Base-by-base conservation (phyloP, 2,888 invertebrate genomes). In the Lithophane ornitopus region DNA sequence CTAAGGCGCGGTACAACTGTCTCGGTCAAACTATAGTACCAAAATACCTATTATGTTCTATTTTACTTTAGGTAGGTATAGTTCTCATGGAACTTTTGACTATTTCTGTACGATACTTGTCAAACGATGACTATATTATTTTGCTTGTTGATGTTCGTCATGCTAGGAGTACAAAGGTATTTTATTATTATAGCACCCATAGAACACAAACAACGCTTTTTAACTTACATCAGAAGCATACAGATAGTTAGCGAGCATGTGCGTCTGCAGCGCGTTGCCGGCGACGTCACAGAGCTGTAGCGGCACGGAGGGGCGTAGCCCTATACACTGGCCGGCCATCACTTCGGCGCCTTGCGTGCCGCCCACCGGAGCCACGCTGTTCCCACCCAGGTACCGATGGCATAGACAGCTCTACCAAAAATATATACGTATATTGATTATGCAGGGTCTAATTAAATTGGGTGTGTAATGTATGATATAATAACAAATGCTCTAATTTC, bases 231-330 rank as follows among this genome's bases (percentile, higher is more conserved):
- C 97, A 68, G 98, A 97, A 67, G 97, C 97, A 89, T 97, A 98
- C 67, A 98, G 93, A 89, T 98, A 98, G 93, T 98, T 98, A 86
- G 97, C 97, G 62, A 99, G 95, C 98, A 99, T 98, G 78, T 97
- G 96, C 14, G 98, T 98, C 66, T 97, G 97, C 19, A 98, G 94
- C 56, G 98, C 97, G 83, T 97, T 97, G 34, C 99, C 99, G 63
- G 98, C 98, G 73, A 99, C 97, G 93, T 99, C 99, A 96, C 98
- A 98, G 49, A 99, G 97, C 92, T 98, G 97, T 71, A 98, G 92
- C 44, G 98, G 97, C 67, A 98, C 97, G 88, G 94, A 90, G 16
- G 94, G 94, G 34, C 94, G 94, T 77, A 95, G 90, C 41, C 93
- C 94, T 44, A 93, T 85, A 85, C 96, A 95, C 91, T 95, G 95